Percentiles rank a stretch among this genome's conserved stretches.
Evolutionary conservation across 2,113 vertebrate genomes (phyloP).

Genomic region (Dicentrarchus labrax): DNA sequence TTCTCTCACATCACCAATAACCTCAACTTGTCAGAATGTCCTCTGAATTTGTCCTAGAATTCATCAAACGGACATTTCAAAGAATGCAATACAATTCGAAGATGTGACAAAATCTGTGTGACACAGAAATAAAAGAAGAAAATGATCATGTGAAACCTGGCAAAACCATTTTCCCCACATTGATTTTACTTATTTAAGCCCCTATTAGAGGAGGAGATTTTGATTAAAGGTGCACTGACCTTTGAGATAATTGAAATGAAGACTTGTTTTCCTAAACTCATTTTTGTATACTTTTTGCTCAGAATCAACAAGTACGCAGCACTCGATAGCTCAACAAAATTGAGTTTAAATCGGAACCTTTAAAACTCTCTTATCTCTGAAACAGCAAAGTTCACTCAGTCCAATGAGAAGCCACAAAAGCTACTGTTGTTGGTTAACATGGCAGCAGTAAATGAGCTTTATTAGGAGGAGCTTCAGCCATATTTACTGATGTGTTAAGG

Average conservation of each 20-base stretch:
- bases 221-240: slow-evolving; percentile 20
- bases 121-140: neutral
- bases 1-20: neutral
- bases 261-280: neutral
- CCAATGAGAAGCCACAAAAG: neutral
- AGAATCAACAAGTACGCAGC: neutral
- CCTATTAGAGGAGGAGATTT: slow-evolving; percentile 6
- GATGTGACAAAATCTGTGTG: neutral
- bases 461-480: neutral
- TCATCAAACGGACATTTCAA: slow-evolving; percentile 6
- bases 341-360: neutral
- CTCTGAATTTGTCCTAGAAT: slow-evolving; percentile 11
- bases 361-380: neutral
- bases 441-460: neutral
- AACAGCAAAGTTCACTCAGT: neutral
- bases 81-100: neutral
- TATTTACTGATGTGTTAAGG: neutral
- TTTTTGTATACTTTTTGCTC: neutral
- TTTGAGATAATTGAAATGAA: neutral
- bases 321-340: neutral
- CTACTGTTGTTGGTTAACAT: neutral
- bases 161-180: neutral
- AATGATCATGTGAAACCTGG: slow-evolving; percentile 6
- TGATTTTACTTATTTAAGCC: slow-evolving; percentile 2
- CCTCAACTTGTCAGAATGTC: slow-evolving; percentile 20